A percentile compares a stretch with the other conserved stretches of the same genome.
phyloP scores from a whole-genome alignment of 2,888 invertebrate species.

The Stratiomys singularior region DNA sequence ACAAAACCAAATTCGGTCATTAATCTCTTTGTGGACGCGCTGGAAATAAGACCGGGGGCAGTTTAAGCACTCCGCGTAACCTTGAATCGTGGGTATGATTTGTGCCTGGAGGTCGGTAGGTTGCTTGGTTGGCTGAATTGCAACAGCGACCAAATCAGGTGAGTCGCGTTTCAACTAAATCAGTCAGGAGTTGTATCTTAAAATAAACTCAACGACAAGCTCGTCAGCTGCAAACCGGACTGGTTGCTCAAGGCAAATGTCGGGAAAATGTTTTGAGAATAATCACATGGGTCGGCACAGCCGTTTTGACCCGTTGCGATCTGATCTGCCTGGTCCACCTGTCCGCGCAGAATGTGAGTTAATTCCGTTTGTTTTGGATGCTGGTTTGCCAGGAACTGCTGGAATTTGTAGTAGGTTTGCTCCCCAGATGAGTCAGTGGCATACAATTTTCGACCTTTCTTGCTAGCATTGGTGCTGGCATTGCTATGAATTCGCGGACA shows the following conservation, averaged over 20 bases:
- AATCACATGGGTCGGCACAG: conserved; percentile 6
- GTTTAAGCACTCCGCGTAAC: not conserved
- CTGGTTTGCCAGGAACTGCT: not conserved
- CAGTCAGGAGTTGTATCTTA: not conserved
- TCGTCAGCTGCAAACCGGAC: not conserved
- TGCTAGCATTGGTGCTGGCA: conserved; percentile 19
- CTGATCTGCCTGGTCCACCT: not conserved
- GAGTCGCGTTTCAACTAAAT: not conserved
- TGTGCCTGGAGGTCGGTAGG: not conserved
- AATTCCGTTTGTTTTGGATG: too few relatives aligned
- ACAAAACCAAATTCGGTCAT: not conserved
- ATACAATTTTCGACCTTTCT: conserved; percentile 4
- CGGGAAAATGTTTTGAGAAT: not conserved
- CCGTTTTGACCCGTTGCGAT: not conserved
- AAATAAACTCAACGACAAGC: not conserved
- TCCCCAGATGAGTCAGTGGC: not conserved
- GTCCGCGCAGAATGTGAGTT: not conserved
- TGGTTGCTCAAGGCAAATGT: not conserved
- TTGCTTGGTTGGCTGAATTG: not conserved
- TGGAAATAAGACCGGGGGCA: conserved; percentile 20
- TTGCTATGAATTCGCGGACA: not conserved
- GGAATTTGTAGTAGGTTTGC: not conserved
- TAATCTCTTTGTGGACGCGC: conserved; percentile 1
- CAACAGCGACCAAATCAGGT: not conserved
- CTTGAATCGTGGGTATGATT: conserved; percentile 20